Percentiles rank a stretch among this genome's conserved stretches.
Conservation (phyloP, 2,113 vertebrate genomes). For the Ovis canadensis region DNA sequence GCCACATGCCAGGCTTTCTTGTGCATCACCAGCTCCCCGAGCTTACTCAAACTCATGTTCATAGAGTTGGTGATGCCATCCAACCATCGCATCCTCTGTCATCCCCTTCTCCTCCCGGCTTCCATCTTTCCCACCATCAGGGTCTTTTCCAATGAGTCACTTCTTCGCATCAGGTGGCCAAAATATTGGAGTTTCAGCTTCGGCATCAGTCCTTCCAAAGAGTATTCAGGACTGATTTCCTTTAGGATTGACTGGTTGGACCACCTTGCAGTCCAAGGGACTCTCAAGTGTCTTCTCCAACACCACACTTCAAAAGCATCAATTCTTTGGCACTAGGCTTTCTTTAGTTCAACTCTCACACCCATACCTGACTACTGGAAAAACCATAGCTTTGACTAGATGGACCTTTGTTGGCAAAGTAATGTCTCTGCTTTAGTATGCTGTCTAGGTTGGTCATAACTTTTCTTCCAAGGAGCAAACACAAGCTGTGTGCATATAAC, state of each 20-base stretch:
- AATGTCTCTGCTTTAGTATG: not conserved
- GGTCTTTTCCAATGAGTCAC: not conserved
- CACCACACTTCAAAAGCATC: not conserved
- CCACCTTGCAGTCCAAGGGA: not conserved
- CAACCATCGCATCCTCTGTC: not conserved
- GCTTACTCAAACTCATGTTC: not conserved
- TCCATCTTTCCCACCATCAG: not conserved
- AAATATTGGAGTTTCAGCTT: not conserved
- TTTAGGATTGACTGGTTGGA: not conserved
- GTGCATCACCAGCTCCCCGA: not conserved
- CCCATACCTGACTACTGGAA: not conserved
- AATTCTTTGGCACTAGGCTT: not conserved
- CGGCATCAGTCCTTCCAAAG: not conserved
- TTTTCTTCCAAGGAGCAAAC: not conserved
- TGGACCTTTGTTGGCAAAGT: not conserved
- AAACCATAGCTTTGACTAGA: not conserved
- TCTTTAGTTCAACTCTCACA: not conserved
- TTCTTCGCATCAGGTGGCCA: not conserved
- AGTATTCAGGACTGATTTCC: not conserved
- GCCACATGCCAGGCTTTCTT: not conserved
- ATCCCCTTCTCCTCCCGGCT: not conserved
- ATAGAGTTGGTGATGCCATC: not conserved
- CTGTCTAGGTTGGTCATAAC: not conserved
- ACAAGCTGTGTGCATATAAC: not conserved
- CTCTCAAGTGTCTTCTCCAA: not conserved